Percentiles rank a stretch among this genome's conserved stretches.
phyloP scores from a whole-genome alignment of 1,140 invertebrate genomes.

The Cydia splendana region DNA sequence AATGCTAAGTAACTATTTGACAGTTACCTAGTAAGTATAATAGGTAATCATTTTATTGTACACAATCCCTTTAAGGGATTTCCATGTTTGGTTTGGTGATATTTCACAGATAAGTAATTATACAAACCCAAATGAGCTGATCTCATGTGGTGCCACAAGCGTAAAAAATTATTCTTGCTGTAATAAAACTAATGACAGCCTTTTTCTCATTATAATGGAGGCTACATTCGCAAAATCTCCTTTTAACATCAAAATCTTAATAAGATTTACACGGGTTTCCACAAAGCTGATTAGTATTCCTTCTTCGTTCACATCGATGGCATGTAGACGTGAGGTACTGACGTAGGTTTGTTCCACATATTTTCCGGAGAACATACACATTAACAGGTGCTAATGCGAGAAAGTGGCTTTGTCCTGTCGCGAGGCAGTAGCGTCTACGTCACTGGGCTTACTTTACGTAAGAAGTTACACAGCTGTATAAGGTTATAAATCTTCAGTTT shows the following conservation, averaged over 20 bases:
- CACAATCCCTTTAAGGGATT: no score
- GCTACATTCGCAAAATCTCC: background rate
- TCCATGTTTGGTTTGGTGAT: no score
- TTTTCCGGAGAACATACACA: constrained; percentile 17
- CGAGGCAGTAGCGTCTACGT: background rate
- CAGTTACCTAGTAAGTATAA: no score
- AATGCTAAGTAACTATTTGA: no score
- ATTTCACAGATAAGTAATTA: no score
- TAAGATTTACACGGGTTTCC: background rate
- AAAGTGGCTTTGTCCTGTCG: constrained; percentile 20
- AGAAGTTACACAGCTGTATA: background rate
- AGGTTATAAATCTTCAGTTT: background rate
- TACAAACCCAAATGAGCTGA: no score
- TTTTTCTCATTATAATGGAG: background rate
- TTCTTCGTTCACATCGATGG: background rate
- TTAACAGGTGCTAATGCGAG: constrained; percentile 25
- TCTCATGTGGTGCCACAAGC: no score
- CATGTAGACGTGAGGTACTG: background rate
- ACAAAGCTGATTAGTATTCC: background rate
- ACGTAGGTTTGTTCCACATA: constrained; percentile 1
- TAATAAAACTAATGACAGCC: no score
- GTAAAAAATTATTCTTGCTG: no score
- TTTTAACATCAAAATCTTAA: background rate
- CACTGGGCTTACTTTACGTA: constrained; percentile 18
- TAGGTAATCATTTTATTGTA: no score